phyloP scores from a whole-genome alignment of 1,140 invertebrate species.

The Tetramorium alpestre region DNA sequence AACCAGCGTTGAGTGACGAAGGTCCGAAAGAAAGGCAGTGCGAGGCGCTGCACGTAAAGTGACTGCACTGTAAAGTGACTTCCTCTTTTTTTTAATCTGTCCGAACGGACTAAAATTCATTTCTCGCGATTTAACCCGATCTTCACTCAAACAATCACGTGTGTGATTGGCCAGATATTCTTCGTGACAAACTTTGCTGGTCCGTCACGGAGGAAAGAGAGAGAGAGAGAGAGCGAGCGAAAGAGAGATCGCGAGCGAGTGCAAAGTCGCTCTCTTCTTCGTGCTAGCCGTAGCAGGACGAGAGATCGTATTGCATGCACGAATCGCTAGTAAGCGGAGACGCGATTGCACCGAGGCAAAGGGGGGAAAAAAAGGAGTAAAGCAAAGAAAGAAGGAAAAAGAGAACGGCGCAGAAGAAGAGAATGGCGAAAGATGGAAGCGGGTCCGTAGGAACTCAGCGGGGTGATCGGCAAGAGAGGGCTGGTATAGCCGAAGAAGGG shows the following conservation, averaged over 20 bases:
- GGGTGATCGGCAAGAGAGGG: constrained; percentile 69
- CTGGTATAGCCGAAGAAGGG: constrained; percentile 38
- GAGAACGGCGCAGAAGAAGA: constrained; percentile 25
- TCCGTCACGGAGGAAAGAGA: not conserved
- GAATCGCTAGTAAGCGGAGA: constrained; percentile 83
- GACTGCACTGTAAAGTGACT: not conserved
- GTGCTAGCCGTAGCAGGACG: constrained; percentile 72
- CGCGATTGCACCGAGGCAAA: constrained; percentile 82
- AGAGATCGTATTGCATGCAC: constrained; percentile 83
- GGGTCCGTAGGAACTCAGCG: constrained; percentile 41
- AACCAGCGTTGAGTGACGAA: not conserved
- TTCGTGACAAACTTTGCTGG: constrained; percentile 10
- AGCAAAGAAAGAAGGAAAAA: constrained; percentile 47
- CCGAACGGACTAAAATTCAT: not conserved
- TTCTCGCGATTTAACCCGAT: constrained; percentile 33
- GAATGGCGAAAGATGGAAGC: constrained; percentile 68
- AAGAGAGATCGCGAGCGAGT: constrained; percentile 31
- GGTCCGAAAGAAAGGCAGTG: not conserved
- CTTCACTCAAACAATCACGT: not conserved
- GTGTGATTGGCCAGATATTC: constrained; percentile 26
- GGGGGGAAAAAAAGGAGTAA: constrained; percentile 46
- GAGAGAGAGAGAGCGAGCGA: not conserved
- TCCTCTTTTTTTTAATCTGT: constrained; percentile 1
- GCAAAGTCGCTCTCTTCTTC: constrained; percentile 67
- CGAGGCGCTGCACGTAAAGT: not conserved